A percentile compares a stretch with the other conserved stretches of the same genome.
Conservation (phyloP, 1,140 invertebrate genomes). For the Mactra quadrangularis region DNA sequence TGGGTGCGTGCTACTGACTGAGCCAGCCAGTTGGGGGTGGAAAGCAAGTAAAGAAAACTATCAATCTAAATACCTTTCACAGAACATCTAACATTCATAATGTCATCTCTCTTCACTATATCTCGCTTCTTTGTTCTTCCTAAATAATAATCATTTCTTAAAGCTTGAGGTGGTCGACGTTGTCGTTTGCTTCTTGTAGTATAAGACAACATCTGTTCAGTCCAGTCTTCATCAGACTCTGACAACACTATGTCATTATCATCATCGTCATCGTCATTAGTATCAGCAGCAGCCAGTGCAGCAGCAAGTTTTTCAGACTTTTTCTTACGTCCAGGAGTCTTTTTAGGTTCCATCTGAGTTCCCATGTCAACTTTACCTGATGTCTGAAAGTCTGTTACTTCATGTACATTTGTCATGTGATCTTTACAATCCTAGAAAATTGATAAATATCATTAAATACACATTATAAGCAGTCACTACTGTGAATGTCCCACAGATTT, state of each 20-base stretch:
- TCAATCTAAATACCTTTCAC: neutral
- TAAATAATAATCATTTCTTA: conserved; percentile 74
- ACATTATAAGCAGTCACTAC: too few relatives aligned
- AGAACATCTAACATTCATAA: conserved; percentile 17
- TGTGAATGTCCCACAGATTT: too few relatives aligned
- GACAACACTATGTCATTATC: conserved; percentile 31
- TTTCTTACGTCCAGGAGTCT: conserved; percentile 65
- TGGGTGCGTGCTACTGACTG: too few relatives aligned
- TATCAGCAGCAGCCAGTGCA: neutral
- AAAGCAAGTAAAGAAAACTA: too few relatives aligned
- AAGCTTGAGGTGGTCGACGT: conserved; percentile 63
- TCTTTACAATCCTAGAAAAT: conserved; percentile 68
- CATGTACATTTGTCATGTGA: conserved; percentile 73
- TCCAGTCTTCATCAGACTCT: conserved; percentile 58
- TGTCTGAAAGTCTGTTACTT: conserved; percentile 13
- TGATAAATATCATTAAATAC: too few relatives aligned
- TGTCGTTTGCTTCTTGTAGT: conserved; percentile 44
- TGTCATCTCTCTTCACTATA: conserved; percentile 7
- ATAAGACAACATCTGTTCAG: conserved; percentile 29
- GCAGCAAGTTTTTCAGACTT: conserved; percentile 43
- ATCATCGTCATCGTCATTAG: neutral
- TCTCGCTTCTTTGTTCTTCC: conserved; percentile 42
- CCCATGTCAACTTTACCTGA: conserved; percentile 56
- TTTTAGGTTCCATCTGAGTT: conserved; percentile 62
- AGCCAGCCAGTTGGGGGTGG: neutral